Evolutionary conservation across 2,888 invertebrate genomes (phyloP).

Genomic region (Chelonus formosanus): DNA sequence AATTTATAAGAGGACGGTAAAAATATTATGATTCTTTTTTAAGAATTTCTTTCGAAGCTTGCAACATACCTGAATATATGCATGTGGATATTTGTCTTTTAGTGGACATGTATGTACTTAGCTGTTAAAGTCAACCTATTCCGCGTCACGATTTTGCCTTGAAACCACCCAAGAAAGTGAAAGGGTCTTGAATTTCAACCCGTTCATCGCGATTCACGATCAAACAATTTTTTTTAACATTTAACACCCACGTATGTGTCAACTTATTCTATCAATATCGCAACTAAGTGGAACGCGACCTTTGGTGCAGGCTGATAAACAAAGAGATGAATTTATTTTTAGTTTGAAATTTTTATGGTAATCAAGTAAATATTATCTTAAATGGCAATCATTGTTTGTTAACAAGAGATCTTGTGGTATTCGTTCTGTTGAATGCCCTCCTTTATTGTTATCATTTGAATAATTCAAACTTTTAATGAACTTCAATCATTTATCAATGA

Average conservation of each 20-base stretch:
- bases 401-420: not conserved
- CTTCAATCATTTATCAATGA: too few species aligned
- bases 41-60: not conserved
- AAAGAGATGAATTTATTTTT: not conserved
- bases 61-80: not conserved
- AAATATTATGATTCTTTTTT: not conserved
- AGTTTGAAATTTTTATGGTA: too few species aligned
- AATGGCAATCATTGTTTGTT: not conserved
- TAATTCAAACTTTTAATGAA: too few species aligned
- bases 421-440: too few species aligned
- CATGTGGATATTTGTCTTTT: not conserved
- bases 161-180: conserved; percentile 53
- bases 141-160: conserved; percentile 49
- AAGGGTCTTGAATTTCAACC: conserved; percentile 48
- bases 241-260: not conserved
- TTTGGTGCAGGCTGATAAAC: not conserved
- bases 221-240: conserved; percentile 24
- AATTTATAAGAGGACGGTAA: too few species aligned
- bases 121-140: conserved; percentile 27
- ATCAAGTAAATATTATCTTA: not conserved
- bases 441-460: too few species aligned
- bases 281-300: conserved; percentile 7
- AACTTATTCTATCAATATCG: not conserved
- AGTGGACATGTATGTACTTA: conserved; percentile 16
- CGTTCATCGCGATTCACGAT: conserved; percentile 32